These are phyloP conservation scores for Cotesia congregata DNA, from an alignment of 2,888 invertebrate genomes.

Conservation along the genomic window DNA sequence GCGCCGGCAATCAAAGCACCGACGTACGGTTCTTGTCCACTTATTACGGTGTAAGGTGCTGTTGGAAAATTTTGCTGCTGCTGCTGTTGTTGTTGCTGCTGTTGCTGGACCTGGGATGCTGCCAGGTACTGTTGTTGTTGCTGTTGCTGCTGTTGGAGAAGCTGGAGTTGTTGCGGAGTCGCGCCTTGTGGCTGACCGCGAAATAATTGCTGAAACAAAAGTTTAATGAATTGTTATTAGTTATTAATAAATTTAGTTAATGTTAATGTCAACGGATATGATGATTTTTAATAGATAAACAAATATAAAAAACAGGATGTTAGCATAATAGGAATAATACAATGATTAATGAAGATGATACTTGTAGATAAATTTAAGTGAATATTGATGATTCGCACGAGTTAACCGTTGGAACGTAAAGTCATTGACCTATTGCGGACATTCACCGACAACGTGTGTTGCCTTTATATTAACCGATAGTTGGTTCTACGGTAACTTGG, in stretches of 20 bases:
- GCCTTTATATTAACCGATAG: conserved; percentile 53
- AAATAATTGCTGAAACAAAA: conserved; percentile 84
- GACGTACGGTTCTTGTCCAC: conserved; percentile 87
- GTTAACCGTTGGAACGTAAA: conserved; percentile 43
- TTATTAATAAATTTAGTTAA: conserved; percentile 12
- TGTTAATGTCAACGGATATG: not conserved
- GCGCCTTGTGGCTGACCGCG: conserved; percentile 83
- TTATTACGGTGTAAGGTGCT: conserved; percentile 90
- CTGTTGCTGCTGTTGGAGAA: conserved; percentile 76
- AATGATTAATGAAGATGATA: conserved; percentile 3
- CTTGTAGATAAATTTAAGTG: conserved; percentile 10
- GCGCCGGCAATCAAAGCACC: conserved; percentile 84
- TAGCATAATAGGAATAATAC: not conserved
- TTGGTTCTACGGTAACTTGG: conserved; percentile 49
- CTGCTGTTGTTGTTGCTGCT: conserved; percentile 83
- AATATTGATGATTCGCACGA: conserved; percentile 17
- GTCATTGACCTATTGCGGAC: conserved; percentile 67
- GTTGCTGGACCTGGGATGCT: conserved; percentile 80
- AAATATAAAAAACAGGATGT: not conserved
- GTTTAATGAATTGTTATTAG: not conserved
- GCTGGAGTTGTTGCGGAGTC: conserved; percentile 77
- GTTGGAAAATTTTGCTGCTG: conserved; percentile 88
- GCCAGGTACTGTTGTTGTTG: conserved; percentile 77
- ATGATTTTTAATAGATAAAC: not conserved
- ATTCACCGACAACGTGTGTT: conserved; percentile 62